Percentiles rank a stretch among this genome's conserved stretches.
phyloP scores from a whole-genome alignment of 2,113 vertebrate species.

The Sitta europaea region DNA sequence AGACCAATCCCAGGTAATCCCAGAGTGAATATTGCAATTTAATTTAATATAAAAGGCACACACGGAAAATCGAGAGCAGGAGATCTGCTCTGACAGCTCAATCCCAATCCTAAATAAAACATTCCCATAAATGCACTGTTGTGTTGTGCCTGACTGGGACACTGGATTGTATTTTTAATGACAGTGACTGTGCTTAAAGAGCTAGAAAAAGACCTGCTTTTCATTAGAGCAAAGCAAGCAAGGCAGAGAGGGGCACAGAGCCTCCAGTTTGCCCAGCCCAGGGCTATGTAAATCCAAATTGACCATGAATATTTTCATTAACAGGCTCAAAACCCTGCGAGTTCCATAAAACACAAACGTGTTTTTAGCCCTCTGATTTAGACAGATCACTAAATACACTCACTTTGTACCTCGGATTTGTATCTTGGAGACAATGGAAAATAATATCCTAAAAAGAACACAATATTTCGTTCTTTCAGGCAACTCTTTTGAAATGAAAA shows the following conservation, averaged over 20 bases:
- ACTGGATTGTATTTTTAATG: neutral
- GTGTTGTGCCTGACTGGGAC: neutral
- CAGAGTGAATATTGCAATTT: neutral
- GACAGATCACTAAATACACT: neutral
- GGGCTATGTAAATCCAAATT: neutral
- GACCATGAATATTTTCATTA: neutral
- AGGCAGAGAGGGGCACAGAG: neutral
- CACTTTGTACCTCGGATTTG: neutral
- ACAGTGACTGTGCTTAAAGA: neutral
- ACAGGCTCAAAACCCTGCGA: neutral
- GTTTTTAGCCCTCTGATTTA: neutral
- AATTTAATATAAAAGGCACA: neutral
- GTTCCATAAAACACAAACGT: neutral
- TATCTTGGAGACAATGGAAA: neutral
- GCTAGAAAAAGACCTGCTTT: neutral
- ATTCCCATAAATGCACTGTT: neutral
- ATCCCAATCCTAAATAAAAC: neutral
- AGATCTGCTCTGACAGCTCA: neutral
- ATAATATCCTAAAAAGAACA: neutral
- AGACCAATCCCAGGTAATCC: neutral
- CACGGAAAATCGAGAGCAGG: neutral
- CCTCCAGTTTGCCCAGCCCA: neutral
- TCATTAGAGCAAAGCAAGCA: neutral
- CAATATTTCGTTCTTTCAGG: neutral
- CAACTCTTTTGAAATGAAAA: neutral